Base-by-base conservation (phyloP, 1,140 invertebrate genomes). In the Thaumetopoea pityocampa region DNA sequence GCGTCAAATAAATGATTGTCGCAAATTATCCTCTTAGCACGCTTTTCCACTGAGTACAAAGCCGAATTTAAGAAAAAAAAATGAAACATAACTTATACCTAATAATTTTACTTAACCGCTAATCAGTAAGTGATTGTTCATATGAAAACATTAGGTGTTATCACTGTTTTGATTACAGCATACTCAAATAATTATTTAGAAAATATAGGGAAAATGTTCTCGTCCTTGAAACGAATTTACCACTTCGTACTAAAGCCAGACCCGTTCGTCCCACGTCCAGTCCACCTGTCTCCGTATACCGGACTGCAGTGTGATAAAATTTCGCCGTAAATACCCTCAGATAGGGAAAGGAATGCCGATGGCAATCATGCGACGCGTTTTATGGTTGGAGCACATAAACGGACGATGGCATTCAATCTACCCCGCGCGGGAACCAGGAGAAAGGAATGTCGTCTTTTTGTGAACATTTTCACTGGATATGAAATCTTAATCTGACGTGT, bases 231-330 rank as follows among this genome's bases (percentile, higher is more conserved):
- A 14, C 16, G 22, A 14, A 19, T 32, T 28, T 8, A 38, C 27
- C 35, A 38, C 17, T 38, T 29, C 18, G 16, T 35, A 23, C 20
- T 26, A 14, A 14, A 12, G 16, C 24, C 18, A 27, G 8, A 20
- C 20, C 17, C 20, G 35, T 33, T 30, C 43, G 30, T 34, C 46
- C 46, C 46, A 49, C 46, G 46, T 49, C 26, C 18, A 8, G 5
- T 4, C 22, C 37, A 50, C 47, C 34, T 32, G 47, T 50, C 34
- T 16, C 19, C 22, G 33, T 30, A 34, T 43, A 45, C 35, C 41
- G 48, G 41, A 44, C 35, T 37, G 18, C 18, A 24, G 34, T 45
- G 47, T 51, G 48, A 45, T 51, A 51, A 51, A 51, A 45, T 51
- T 51, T 51, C 42, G 42, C 42, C 20, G 42, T 51, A 51, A 51